Evolutionary conservation across 2,113 vertebrate genomes (phyloP).

Genomic region (Podarcis muralis): DNA sequence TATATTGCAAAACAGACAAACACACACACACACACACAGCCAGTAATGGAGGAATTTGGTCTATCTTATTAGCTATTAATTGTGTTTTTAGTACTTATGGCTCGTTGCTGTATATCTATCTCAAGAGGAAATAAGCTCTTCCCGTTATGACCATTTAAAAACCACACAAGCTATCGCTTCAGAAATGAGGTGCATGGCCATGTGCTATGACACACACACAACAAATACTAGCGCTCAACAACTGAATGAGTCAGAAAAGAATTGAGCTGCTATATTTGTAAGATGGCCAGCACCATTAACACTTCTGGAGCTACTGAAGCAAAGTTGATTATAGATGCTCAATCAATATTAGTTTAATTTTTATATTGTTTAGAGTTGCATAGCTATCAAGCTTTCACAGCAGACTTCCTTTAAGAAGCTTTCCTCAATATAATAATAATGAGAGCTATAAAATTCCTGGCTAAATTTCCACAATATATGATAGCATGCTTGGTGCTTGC

Average conservation of each 20-base stretch:
- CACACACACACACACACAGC: background rate
- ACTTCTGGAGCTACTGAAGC: slow-evolving; percentile 3
- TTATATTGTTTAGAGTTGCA: background rate
- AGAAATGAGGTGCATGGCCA: background rate
- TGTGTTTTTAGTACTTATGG: background rate
- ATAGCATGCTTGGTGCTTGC: slow-evolving; percentile 49
- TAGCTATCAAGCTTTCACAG: slow-evolving; percentile 7
- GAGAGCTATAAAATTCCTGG: slow-evolving; percentile 42
- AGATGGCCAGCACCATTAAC: slow-evolving; percentile 39
- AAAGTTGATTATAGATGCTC: slow-evolving; percentile 9
- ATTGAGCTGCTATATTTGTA: slow-evolving; percentile 34
- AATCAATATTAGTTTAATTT: background rate
- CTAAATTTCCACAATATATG: slow-evolving; percentile 45
- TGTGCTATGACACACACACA: background rate
- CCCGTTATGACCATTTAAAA: background rate
- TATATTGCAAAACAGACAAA: background rate
- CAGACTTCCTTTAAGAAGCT: slow-evolving; percentile 27
- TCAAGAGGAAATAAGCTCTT: background rate
- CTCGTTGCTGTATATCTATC: background rate
- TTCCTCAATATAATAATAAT: slow-evolving; percentile 2
- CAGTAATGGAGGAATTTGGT: background rate
- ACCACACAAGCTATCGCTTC: background rate
- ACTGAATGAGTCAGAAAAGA: slow-evolving; percentile 6
- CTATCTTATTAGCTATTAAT: background rate
- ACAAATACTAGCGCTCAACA: slow-evolving; percentile 20